phyloP scores from a whole-genome alignment of 1,140 invertebrate genomes.

The Cherax destructor region DNA sequence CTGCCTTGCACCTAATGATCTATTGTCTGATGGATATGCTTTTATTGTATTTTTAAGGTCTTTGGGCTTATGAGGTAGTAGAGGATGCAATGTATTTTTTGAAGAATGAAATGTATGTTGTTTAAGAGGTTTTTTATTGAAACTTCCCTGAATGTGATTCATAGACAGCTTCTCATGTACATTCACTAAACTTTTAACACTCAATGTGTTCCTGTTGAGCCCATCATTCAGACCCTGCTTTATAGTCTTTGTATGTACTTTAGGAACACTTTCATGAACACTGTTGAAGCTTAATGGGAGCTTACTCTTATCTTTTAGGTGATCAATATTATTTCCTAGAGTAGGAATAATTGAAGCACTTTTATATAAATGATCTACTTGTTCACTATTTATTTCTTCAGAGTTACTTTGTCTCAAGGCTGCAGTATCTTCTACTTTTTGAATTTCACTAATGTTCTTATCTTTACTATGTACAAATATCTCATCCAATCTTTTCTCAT shows the following conservation, averaged over 20 bases:
- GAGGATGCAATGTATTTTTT: not conserved
- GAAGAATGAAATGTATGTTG: not conserved
- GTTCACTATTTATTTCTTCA: not conserved
- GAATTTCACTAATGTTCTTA: not conserved
- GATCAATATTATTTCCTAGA: not conserved
- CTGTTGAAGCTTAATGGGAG: too few species aligned
- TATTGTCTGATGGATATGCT: not conserved
- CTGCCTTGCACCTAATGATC: not conserved
- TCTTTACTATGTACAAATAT: not conserved
- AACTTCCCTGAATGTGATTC: too few species aligned
- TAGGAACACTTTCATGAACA: too few species aligned
- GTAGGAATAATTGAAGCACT: not conserved
- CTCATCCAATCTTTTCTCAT: not conserved
- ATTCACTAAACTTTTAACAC: too few species aligned
- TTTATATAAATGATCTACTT: not conserved
- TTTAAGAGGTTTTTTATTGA: too few species aligned
- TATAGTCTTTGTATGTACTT: too few species aligned
- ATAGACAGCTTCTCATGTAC: too few species aligned
- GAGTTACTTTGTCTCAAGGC: not conserved
- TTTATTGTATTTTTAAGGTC: not conserved
- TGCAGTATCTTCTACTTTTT: not conserved
- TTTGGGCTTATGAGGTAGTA: not conserved
- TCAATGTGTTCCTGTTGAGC: too few species aligned
- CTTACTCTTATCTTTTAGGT: not conserved
- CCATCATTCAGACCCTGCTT: too few species aligned